Percentiles rank a stretch among this genome's conserved stretches.
Conservation (phyloP, 1,140 invertebrate species). For the Drosophila kikkawai region DNA sequence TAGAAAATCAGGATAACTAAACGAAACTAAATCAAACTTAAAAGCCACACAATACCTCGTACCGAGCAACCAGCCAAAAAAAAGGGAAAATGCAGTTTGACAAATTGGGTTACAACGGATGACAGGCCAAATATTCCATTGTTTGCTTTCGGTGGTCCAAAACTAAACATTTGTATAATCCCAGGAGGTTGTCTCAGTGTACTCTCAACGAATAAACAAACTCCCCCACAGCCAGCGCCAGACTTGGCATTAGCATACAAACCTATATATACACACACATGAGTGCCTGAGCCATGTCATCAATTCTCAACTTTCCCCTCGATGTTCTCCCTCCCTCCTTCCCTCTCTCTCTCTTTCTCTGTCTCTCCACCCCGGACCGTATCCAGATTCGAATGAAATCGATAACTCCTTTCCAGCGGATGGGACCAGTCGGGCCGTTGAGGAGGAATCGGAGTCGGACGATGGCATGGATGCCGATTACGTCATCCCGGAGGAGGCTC, state of each 20-base stretch:
- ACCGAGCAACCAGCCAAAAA: neutral
- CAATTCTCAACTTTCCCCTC: constrained; percentile 37
- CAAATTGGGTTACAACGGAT: constrained; percentile 12
- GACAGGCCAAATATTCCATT: constrained; percentile 26
- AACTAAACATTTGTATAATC: constrained; percentile 30
- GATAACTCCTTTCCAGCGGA: constrained; percentile 75
- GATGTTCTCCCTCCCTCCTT: neutral
- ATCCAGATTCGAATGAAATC: constrained; percentile 80
- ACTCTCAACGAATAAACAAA: constrained; percentile 34
- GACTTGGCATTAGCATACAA: constrained; percentile 37
- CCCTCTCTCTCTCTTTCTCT: neutral
- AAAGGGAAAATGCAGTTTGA: constrained; percentile 14
- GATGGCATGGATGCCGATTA: constrained; percentile 59
- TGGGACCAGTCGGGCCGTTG: constrained; percentile 22
- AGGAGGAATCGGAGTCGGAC: constrained; percentile 43
- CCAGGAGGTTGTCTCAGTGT: constrained; percentile 34
- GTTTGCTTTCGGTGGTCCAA: constrained; percentile 20
- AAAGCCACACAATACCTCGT: constrained; percentile 1
- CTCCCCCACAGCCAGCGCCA: constrained; percentile 10
- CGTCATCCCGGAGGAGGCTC: constrained; percentile 56
- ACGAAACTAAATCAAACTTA: constrained; percentile 1
- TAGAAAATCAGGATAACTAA: neutral
- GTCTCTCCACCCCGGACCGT: neutral
- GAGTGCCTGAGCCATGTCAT: constrained; percentile 42
- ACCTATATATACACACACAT: constrained; percentile 19